Base-by-base conservation (phyloP, 2,888 invertebrate genomes). In the Eubasilissa splendida region DNA sequence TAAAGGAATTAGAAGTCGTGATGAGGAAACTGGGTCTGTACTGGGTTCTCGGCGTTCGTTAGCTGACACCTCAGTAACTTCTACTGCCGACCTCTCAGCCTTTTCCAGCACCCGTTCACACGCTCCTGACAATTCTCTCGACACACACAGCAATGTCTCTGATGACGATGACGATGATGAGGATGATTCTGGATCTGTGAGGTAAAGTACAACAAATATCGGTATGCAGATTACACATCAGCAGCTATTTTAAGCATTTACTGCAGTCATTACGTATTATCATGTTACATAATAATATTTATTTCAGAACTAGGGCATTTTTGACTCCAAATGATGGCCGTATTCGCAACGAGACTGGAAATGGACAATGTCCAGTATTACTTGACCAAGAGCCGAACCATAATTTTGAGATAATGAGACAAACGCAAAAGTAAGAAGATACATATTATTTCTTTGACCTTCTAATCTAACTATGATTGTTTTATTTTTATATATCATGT, bases 61-160 rank as follows among this genome's bases (percentile, higher is more conserved):
- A 82, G 95, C 96, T 22, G 96, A 95, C 87, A 96, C 96, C 33
- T 95, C 95, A 85, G 95, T 96, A 76, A 96, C 96, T 53, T 96
- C 95, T 75, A 96, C 96, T 0, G 95, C 96, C 0, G 95, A 96
- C 87, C 90, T 96, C 81, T 95, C 95, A 85, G 95, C 95, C 84
- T 95, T 96, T 88, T 95, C 94, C 31, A 93, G 93, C 85, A 94
- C 94, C 11, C 91, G 94, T 77, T 94, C 94, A 11, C 94, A 94
- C 86, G 94, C 93, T 65, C 92, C 93, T 79, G 94, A 94, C 87
- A 94, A 94, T 89, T 94, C 94, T 85, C 90, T 94, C 83, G 95
- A 95, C 88, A 94, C 94, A 22, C 94, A 95, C 88, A 94, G 94
- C 89, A 93, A 94, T 88, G 92, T 93, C 88, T 94, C 94, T 85